Evolutionary conservation across 2,113 vertebrate species (phyloP).

Genomic region (Ciconia stormi): DNA sequence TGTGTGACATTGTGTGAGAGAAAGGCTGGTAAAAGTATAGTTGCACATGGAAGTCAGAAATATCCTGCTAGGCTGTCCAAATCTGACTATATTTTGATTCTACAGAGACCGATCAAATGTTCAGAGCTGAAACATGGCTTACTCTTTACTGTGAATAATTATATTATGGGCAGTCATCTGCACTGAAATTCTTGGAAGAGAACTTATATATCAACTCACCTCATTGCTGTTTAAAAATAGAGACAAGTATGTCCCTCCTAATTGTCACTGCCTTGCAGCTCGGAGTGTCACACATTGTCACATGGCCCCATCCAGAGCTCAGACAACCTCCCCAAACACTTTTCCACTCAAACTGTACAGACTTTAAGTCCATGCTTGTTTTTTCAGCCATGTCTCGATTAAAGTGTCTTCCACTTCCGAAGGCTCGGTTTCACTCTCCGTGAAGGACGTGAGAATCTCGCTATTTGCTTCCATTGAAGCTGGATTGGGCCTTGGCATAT

Average conservation of each 20-base stretch:
- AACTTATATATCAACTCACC: conserved; percentile 59
- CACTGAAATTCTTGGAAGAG: conserved; percentile 63
- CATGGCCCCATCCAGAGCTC: conserved; percentile 15
- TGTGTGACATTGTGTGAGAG: conserved; percentile 63
- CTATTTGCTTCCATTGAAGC: neutral
- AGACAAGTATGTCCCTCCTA: conserved; percentile 49
- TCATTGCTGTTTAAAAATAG: conserved; percentile 64
- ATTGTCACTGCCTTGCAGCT: conserved; percentile 48
- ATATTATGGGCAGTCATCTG: conserved; percentile 61
- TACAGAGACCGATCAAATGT: conserved; percentile 53
- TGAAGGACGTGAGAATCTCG: accelerated
- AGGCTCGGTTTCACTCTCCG: accelerated
- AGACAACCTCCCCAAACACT: neutral
- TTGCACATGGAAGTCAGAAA: conserved; percentile 68
- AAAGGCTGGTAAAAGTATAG: conserved; percentile 60
- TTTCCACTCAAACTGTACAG: neutral
- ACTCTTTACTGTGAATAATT: conserved; percentile 62
- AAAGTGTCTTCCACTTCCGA: neutral
- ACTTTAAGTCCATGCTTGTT: neutral
- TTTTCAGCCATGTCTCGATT: neutral
- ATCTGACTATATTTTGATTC: conserved; percentile 67
- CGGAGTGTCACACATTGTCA: neutral
- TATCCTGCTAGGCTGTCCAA: conserved; percentile 62
- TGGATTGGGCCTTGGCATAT: neutral
- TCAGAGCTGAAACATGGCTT: conserved; percentile 53